Base-by-base conservation (phyloP, 2,113 vertebrate species). In the Hippocampus zosterae region DNA sequence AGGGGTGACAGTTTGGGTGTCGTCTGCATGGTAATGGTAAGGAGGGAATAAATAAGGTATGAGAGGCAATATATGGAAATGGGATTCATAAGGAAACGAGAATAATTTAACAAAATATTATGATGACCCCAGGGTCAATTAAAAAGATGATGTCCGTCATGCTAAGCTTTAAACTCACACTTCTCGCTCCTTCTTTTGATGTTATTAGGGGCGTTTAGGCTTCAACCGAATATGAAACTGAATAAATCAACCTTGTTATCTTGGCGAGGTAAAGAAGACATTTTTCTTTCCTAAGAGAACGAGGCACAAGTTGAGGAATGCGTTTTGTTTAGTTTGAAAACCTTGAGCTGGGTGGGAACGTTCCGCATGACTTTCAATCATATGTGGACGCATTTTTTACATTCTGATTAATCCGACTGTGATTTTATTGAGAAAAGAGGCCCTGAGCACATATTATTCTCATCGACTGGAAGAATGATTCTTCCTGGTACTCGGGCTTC, bases 81-180 rank as follows among this genome's bases (percentile, higher is more conserved):
- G 85, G 15, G 75, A 86, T 89, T 91, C 88, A 65, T 62, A 56
- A 78, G 83, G 81, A 90, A 89, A 89, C 82, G 79, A 89, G 88
- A 92, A 91, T 91, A 90, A 90, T 90, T 90, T 90, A 91, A 91
- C 84, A 82, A 92, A 92, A 92, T 92, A 92, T 92, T 90, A 90
- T 91, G 85, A 89, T 91, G 89, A 92, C 91, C 87, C 15, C 16
- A 9, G 64, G 88, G 90, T 92, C 88, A 90, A 88, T 91, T 89
- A 88, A 89, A 89, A 88, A 87, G 84, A 41, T 86, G 84, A 88
- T 72, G 79, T 87, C 84, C 87, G 79, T 66, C 75, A 71, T 19
- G 72, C 65, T 65, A 65, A 61, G 70, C 48, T 55, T 79, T 67
- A 76, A 83, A 84, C 82, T 76, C 73, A 76, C 82, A 78, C 79